Conservation (phyloP, 2,888 invertebrate species). For the Omphaloscelis lunosa region DNA sequence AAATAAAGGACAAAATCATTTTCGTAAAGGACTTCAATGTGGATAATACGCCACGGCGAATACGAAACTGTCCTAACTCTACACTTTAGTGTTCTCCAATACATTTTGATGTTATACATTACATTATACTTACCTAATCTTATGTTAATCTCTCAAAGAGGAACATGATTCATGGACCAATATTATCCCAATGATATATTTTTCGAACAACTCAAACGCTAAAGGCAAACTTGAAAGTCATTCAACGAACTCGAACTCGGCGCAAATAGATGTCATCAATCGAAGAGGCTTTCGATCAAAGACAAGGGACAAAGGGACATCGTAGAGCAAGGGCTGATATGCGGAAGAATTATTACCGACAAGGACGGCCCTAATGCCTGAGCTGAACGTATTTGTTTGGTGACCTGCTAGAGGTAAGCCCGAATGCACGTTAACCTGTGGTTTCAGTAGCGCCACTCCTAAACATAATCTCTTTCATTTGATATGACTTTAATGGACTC, state of each 20-base stretch:
- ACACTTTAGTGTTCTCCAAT: not conserved
- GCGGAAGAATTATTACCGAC: constrained; percentile 83
- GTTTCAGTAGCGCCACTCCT: constrained; percentile 28
- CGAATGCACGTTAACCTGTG: constrained; percentile 36
- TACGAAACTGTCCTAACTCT: not conserved
- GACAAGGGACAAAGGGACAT: constrained; percentile 86
- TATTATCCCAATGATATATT: constrained; percentile 51
- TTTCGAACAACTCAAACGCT: constrained; percentile 73
- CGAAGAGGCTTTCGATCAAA: constrained; percentile 86
- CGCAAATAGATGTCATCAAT: constrained; percentile 88
- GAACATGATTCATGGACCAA: constrained; percentile 31
- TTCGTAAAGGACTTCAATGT: not conserved
- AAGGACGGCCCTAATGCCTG: constrained; percentile 75
- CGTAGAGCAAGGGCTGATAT: constrained; percentile 78
- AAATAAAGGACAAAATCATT: not conserved
- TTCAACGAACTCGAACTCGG: constrained; percentile 77
- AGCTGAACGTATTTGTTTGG: constrained; percentile 72
- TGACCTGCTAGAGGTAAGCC: constrained; percentile 45
- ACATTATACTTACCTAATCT: not conserved
- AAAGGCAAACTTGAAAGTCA: constrained; percentile 79
- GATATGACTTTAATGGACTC: constrained; percentile 17
- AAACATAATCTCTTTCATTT: constrained; percentile 20
- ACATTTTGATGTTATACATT: constrained; percentile 6
- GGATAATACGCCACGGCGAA: not conserved
- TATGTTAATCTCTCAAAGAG: not conserved